A percentile compares a stretch with the other conserved stretches of the same genome.
These are phyloP conservation scores for Pteropus alecto DNA, from an alignment of 2,113 vertebrate genomes.

Conservation along the genomic window DNA sequence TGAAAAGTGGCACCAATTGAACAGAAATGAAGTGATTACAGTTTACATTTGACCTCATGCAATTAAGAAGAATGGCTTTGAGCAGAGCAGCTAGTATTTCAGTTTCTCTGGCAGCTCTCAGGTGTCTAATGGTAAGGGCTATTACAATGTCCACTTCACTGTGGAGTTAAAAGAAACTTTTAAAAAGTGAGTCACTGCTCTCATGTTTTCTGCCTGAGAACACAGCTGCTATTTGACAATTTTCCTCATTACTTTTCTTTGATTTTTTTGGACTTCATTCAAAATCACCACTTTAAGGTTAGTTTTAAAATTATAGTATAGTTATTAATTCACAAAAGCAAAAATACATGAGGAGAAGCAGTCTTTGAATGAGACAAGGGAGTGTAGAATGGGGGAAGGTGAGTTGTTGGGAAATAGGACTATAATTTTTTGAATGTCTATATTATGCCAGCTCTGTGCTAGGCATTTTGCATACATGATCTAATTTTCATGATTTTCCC, in stretches of 20 bases:
- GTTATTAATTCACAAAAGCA: conserved; percentile 18
- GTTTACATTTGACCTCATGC: conserved; percentile 44
- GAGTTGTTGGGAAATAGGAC: background rate
- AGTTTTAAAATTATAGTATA: background rate
- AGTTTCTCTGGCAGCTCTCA: conserved; percentile 20
- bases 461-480: background rate
- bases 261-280: conserved; percentile 26
- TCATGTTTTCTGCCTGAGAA: background rate
- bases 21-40: conserved; percentile 11
- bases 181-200: background rate
- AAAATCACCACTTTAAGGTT: conserved; percentile 29
- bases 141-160: conserved; percentile 28
- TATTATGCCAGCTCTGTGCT: background rate
- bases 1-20: conserved; percentile 44
- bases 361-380: background rate
- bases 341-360: background rate
- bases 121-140: background rate
- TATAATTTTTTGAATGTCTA: background rate
- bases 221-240: conserved; percentile 1
- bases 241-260: conserved; percentile 40
- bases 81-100: conserved; percentile 32
- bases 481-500: background rate
- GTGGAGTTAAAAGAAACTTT: conserved; percentile 42
- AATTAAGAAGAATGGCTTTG: conserved; percentile 51
- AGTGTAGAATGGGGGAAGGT: background rate